Evolutionary conservation across 1,140 invertebrate species (phyloP), one percentile per base, ranked within the genome.

Genomic region (Leptopilina clavipes): DNA sequence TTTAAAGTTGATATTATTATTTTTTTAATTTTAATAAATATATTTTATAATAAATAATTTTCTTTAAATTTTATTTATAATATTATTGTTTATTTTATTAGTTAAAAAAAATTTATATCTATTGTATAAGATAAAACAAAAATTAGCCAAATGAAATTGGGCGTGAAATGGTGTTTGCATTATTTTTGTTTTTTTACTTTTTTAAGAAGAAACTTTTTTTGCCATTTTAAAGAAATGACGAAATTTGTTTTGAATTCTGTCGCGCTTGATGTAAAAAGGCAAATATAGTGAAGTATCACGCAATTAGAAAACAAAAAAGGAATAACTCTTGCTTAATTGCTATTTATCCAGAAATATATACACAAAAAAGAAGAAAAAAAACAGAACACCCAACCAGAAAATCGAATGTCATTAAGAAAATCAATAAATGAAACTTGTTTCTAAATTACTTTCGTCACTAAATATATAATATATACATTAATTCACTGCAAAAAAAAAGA

Each of bases 301-400:
- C 44, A 75, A 12, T 71, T 40, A 44, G 70, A 43, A 18, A 71
- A 65, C 48, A n/a, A 31, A 72, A 76, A 72, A 72, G 22, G 17
- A 70, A 43, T 71, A 52, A 70, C 12, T 18, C 52, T 45, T 31
- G 17, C n/a, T 72, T 48, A 22, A 71, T 70, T 70, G 22, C 44
- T 14, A 65, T 25, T 65, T 65, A 65, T 6, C 11, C 11, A 31
- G 56, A 65, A 65, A 25, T 6, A 40, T 8, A 40, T 8, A 54
- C 0, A 17, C 14, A 54, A 18, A n/a, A 54, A 54, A 17, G 17
- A 54, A 17, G 17, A 9, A 54, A 54, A 17, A n/a, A 18, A 54
- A 40, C 37, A 7, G 14, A n/a, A 52, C 14, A n/a, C 14, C n/a
- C 6, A n/a, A 52, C 48, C 48, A 17, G 48, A 52, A 52, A 52